These are phyloP conservation scores for Sandelia bainsii DNA, from an alignment of 2,797 vertebrate species.

Conservation along the genomic window DNA sequence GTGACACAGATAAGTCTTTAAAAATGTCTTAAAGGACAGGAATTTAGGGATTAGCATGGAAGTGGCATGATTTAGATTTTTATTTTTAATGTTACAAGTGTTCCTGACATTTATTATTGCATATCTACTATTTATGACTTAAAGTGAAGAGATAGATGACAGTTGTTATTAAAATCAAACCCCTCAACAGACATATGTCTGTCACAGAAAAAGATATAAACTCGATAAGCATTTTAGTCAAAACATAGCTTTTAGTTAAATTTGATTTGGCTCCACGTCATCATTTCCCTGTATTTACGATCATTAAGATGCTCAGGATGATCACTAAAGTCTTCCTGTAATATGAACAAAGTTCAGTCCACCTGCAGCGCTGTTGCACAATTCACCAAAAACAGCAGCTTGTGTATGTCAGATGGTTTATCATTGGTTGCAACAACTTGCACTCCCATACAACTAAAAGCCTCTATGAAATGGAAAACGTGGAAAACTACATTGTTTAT, in stretches of 20 bases:
- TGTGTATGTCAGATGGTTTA: slow-evolving; percentile 33
- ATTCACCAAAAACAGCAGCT: slow-evolving; percentile 31
- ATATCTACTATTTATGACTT: slow-evolving; percentile 47
- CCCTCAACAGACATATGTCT: background rate
- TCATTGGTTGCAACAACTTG: slow-evolving; percentile 42
- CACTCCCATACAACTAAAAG: slow-evolving; percentile 63
- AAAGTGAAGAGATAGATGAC: slow-evolving; percentile 19
- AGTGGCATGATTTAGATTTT: slow-evolving; percentile 31
- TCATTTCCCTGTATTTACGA: background rate
- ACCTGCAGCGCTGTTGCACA: slow-evolving; percentile 36
- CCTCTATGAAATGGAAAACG: slow-evolving; percentile 52
- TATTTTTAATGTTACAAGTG: slow-evolving; percentile 29
- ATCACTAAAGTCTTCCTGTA: slow-evolving; percentile 60
- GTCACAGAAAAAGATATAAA: slow-evolving; percentile 9
- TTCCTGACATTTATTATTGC: slow-evolving; percentile 35
- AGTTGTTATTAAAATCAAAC: slow-evolving; percentile 23
- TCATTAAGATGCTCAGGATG: slow-evolving; percentile 39
- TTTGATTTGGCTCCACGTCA: slow-evolving; percentile 2
- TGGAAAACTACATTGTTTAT: slow-evolving; percentile 62
- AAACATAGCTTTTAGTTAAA: slow-evolving; percentile 11
- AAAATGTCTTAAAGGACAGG: slow-evolving; percentile 17
- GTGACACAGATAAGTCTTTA: background rate
- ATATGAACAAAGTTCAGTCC: slow-evolving; percentile 30
- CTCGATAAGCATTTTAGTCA: background rate
- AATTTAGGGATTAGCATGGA: slow-evolving; percentile 27